Evolutionary conservation across 2,888 invertebrate genomes (phyloP).

Genomic region (Cheiracanthium punctorium): DNA sequence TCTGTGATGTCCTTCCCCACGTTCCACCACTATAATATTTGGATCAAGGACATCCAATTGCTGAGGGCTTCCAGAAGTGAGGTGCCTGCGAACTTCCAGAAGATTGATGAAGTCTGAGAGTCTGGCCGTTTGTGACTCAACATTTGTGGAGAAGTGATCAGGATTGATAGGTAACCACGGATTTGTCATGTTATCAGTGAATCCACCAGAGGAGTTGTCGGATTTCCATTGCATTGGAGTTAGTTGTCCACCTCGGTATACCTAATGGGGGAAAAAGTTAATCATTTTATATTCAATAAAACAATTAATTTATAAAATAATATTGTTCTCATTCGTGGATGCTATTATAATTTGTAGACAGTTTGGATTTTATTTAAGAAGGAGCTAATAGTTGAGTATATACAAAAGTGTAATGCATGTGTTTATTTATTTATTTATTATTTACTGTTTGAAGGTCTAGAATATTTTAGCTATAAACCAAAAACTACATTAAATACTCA

Average conservation of each 20-base stretch:
- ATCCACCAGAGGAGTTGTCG: slow-evolving; percentile 71
- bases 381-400: too few relatives aligned
- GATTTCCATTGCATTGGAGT: slow-evolving; percentile 82
- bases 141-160: slow-evolving; percentile 76
- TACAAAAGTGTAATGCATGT: too few relatives aligned
- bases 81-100: neutral
- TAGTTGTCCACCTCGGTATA: slow-evolving; percentile 82
- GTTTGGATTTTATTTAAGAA: too few relatives aligned
- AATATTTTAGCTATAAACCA: too few relatives aligned
- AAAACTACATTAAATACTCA: too few relatives aligned
- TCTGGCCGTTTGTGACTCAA: slow-evolving; percentile 45
- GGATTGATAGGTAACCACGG: slow-evolving; percentile 81
- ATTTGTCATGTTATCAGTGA: slow-evolving; percentile 76
- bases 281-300: too few relatives aligned
- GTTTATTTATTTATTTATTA: too few relatives aligned
- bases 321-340: too few relatives aligned
- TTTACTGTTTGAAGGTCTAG: too few relatives aligned
- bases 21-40: slow-evolving; percentile 41
- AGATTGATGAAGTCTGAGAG: slow-evolving; percentile 18
- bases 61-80: neutral
- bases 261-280: slow-evolving; percentile 48
- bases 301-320: too few relatives aligned
- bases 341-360: too few relatives aligned
- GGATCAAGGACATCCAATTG: slow-evolving; percentile 38
- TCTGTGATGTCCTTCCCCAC: slow-evolving; percentile 13